phyloP scores from a whole-genome alignment of 2,113 vertebrate genomes.

The Ivindomyrus marchei region DNA sequence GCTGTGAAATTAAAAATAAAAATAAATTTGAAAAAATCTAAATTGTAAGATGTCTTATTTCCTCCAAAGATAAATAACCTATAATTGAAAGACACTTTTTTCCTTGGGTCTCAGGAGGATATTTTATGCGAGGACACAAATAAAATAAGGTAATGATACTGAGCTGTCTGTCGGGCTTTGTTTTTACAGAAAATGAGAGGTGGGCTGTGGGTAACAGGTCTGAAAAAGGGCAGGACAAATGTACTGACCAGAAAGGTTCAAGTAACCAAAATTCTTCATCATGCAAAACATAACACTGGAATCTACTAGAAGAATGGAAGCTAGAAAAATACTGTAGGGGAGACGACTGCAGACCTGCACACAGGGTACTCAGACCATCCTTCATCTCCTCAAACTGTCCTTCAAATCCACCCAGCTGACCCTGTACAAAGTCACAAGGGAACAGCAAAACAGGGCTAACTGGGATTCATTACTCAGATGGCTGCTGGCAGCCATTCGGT shows the following conservation, averaged over 20 bases:
- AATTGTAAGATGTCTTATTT: no score
- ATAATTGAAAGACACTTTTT: no score
- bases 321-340: background rate
- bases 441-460: background rate
- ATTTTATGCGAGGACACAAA: background rate
- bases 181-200: background rate
- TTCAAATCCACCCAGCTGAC: background rate
- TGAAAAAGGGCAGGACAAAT: background rate
- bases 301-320: background rate
- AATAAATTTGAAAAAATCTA: no score
- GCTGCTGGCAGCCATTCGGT: background rate
- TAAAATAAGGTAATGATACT: background rate
- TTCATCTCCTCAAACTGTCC: background rate
- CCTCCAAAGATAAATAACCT: no score
- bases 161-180: background rate
- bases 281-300: background rate
- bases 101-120: no score
- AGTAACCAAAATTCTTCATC: background rate
- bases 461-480: background rate
- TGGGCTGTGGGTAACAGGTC: background rate
- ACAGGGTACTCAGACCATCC: background rate
- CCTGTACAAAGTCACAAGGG: background rate
- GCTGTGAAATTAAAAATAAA: no score
- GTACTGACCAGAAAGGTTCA: background rate
- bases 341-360: background rate